Evolutionary conservation across 2,797 vertebrate genomes (phyloP).

Genomic region (Hypotaenidia okinawae): DNA sequence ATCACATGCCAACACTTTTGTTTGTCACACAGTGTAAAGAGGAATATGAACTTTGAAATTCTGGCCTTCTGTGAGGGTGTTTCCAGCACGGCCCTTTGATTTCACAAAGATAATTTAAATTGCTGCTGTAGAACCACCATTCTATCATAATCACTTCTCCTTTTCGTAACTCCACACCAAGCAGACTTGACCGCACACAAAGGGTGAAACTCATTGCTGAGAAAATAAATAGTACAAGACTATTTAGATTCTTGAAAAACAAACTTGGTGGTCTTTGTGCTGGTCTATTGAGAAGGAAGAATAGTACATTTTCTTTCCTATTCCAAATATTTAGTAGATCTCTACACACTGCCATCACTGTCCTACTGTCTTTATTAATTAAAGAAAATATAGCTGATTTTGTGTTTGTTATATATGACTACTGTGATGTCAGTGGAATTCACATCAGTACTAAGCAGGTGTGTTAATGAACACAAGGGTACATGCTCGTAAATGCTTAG

Average conservation of each 20-base stretch:
- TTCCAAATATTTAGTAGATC: constrained; percentile 38
- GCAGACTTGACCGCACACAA: constrained; percentile 38
- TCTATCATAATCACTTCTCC: background rate
- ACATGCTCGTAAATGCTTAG: background rate
- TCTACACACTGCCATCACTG: background rate
- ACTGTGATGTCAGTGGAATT: background rate
- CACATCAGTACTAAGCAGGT: background rate
- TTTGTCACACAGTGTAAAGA: background rate
- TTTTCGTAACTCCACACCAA: background rate
- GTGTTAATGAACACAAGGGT: background rate
- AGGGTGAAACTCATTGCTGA: constrained; percentile 23
- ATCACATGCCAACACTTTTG: background rate
- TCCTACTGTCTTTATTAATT: background rate
- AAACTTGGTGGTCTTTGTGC: constrained; percentile 7
- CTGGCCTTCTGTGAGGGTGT: background rate
- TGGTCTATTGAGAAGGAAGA: constrained; percentile 1
- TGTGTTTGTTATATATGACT: background rate
- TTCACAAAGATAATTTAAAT: background rate
- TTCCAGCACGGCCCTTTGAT: background rate
- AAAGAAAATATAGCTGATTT: background rate
- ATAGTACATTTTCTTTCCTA: constrained; percentile 29
- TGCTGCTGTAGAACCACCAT: background rate
- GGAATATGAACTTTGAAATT: background rate
- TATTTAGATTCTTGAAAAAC: constrained; percentile 42
- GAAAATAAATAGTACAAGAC: constrained; percentile 53